Conservation (phyloP, 2,888 invertebrate species). For the Eupithecia vulgata region DNA sequence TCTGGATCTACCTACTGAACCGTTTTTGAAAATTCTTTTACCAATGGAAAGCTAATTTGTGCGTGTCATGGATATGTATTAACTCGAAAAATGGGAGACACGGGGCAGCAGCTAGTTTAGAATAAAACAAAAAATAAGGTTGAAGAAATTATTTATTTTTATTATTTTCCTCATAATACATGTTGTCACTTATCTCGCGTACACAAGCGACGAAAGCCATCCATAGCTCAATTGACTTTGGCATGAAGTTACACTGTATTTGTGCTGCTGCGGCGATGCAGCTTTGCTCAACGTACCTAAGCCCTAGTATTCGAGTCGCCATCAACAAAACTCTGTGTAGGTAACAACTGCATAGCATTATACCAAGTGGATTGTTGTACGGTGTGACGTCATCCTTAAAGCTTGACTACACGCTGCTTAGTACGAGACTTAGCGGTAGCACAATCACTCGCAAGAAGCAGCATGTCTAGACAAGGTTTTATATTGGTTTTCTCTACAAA, state of each 20-base stretch:
- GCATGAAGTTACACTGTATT: conserved; percentile 79
- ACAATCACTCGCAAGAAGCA: conserved; percentile 11
- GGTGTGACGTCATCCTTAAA: conserved; percentile 10
- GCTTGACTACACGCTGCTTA: conserved; percentile 19
- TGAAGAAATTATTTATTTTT: conserved; percentile 81
- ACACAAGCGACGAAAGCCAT: conserved; percentile 82
- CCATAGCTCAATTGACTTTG: conserved; percentile 84
- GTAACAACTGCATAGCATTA: not conserved
- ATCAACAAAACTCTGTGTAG: not conserved
- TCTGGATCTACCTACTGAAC: too few relatives aligned
- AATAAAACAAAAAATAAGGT: conserved; percentile 55
- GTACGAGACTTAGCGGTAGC: not conserved
- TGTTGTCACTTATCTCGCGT: conserved; percentile 81
- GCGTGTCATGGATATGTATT: too few relatives aligned
- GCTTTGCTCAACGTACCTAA: conserved; percentile 41
- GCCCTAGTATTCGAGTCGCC: conserved; percentile 25
- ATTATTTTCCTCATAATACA: conserved; percentile 74
- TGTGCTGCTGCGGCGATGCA: conserved; percentile 66
- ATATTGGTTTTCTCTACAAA: conserved; percentile 27
- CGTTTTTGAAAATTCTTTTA: too few relatives aligned
- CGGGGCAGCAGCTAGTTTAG: too few relatives aligned
- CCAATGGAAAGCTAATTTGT: too few relatives aligned
- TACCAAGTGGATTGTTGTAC: conserved; percentile 16
- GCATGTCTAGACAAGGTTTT: conserved; percentile 32
- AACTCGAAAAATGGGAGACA: too few relatives aligned